A percentile compares a stretch with the other conserved stretches of the same genome.
Conservation (phyloP, 2,113 vertebrate species). For the Microtus oregoni region DNA sequence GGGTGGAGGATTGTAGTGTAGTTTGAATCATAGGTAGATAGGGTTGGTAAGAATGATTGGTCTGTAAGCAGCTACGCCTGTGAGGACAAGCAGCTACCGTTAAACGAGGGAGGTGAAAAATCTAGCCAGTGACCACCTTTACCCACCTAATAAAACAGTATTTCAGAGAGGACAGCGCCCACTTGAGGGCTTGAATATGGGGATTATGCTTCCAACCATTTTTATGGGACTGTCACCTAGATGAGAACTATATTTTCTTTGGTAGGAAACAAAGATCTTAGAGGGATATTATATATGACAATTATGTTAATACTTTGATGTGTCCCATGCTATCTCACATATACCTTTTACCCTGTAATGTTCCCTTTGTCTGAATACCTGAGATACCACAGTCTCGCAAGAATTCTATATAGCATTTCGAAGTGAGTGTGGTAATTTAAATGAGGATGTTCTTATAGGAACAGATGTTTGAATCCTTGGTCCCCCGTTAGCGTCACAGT, state of each 20-base stretch:
- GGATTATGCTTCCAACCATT: not conserved
- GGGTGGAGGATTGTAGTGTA: not conserved
- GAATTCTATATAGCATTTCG: not conserved
- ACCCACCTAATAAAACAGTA: not conserved
- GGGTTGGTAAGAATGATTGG: slow-evolving; percentile 24
- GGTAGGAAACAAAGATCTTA: not conserved
- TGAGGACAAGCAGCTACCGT: not conserved
- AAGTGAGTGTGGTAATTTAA: not conserved
- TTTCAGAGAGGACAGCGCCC: not conserved
- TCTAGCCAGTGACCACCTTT: not conserved
- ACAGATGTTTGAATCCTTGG: not conserved
- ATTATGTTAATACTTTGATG: not conserved
- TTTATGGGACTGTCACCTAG: not conserved
- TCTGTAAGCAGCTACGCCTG: not conserved
- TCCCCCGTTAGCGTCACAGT: not conserved
- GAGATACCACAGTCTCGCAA: not conserved
- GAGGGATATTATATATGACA: not conserved
- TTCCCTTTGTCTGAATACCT: not conserved
- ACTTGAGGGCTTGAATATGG: not conserved
- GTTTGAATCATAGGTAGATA: not conserved
- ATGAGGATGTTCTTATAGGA: not conserved
- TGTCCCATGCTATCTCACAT: not conserved
- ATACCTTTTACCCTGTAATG: not conserved
- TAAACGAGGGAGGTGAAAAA: slow-evolving; percentile 18
- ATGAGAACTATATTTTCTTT: slow-evolving; percentile 23